These are phyloP conservation scores for Fistularia commersonii DNA, from an alignment of 2,797 vertebrate genomes.

Conservation along the genomic window DNA sequence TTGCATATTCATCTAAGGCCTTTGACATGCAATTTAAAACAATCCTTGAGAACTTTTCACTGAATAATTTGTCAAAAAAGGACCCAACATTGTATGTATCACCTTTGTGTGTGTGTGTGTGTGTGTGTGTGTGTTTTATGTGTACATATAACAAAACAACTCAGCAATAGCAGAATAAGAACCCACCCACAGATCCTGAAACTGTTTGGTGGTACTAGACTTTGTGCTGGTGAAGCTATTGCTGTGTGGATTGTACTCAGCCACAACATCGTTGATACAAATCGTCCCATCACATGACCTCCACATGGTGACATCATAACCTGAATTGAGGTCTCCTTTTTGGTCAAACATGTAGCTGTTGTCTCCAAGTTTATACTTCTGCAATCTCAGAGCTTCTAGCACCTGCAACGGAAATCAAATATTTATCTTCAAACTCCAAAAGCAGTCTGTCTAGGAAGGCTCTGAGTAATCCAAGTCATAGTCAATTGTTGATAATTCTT, in stretches of 20 bases:
- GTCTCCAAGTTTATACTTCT: conserved; percentile 57
- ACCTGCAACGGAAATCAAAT: conserved; percentile 60
- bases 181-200: conserved; percentile 75
- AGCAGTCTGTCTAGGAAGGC: no score
- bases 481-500: no score
- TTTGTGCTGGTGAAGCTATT: conserved; percentile 65
- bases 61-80: no score
- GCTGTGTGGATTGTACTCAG: conserved; percentile 73
- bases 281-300: conserved; percentile 58
- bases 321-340: conserved; percentile 78
- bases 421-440: neutral
- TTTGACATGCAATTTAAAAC: no score
- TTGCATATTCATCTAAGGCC: no score
- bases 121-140: conserved; percentile 1
- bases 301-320: conserved; percentile 83
- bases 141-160: neutral
- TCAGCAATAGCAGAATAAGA: neutral
- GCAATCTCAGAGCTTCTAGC: conserved; percentile 66
- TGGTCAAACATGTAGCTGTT: conserved; percentile 75
- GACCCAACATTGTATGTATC: no score
- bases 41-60: no score
- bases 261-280: conserved; percentile 62
- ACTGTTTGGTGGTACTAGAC: conserved; percentile 51
- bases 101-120: conserved; percentile 1
- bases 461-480: no score